A percentile compares a stretch with the other conserved stretches of the same genome.
phyloP scores from a whole-genome alignment of 2,888 invertebrate species.

The Galerucella pusilla region DNA sequence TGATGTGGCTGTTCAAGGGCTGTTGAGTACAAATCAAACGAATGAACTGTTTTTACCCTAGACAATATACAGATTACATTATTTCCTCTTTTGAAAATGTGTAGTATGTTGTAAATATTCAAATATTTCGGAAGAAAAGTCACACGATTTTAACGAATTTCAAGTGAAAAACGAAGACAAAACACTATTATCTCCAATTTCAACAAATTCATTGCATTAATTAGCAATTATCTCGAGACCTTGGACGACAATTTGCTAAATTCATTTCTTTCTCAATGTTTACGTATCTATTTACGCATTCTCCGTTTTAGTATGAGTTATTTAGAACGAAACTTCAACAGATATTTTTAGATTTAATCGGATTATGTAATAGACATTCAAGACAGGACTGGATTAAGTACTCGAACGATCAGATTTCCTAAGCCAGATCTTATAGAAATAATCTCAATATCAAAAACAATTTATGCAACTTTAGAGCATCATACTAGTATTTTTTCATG shows the following conservation, averaged over 20 bases:
- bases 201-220: slow-evolving; percentile 1
- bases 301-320: not conserved
- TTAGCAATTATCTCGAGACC: slow-evolving; percentile 12
- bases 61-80: too few species aligned
- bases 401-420: too few species aligned
- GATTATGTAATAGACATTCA: slow-evolving; percentile 4
- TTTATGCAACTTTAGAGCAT: too few species aligned
- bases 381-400: not conserved
- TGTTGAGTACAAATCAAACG: too few species aligned
- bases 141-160: not conserved
- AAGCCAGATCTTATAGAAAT: too few species aligned
- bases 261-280: slow-evolving; percentile 2
- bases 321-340: slow-evolving; percentile 20
- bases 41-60: too few species aligned
- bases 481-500: too few species aligned
- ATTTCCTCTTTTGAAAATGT: too few species aligned
- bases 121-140: not conserved
- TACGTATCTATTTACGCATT: slow-evolving; percentile 14
- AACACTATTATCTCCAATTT: not conserved
- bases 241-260: slow-evolving; percentile 19
- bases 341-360: slow-evolving; percentile 15
- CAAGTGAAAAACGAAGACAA: not conserved
- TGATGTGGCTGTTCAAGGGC: too few species aligned
- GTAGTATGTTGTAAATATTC: not conserved
- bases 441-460: too few species aligned